Evolutionary conservation across 2,797 vertebrate genomes (phyloP).

Genomic region (Steatocranus sp.): DNA sequence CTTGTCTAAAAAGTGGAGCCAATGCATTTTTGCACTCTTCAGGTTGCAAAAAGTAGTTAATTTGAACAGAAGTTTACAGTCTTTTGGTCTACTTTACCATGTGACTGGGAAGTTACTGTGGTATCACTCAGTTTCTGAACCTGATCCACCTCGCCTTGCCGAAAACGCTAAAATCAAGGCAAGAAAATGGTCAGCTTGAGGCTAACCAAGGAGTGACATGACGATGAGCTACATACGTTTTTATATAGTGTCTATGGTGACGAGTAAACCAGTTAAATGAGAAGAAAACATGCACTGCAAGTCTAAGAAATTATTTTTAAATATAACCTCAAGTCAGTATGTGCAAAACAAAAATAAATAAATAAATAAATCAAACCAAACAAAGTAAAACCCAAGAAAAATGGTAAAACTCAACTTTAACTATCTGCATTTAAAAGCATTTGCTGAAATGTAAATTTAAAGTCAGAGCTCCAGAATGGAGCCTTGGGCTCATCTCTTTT

Average conservation of each 20-base stretch:
- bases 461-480: background rate
- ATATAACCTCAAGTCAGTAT: conserved; percentile 18
- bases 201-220: background rate
- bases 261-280: background rate
- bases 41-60: background rate
- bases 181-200: background rate
- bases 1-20: background rate
- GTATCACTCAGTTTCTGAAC: background rate
- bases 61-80: fast-evolving
- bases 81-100: background rate
- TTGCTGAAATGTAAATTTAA: background rate
- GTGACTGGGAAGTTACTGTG: background rate
- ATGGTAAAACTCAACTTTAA: conserved; percentile 44
- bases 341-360: conserved; percentile 1
- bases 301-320: background rate
- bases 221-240: fast-evolving
- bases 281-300: background rate
- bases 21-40: background rate
- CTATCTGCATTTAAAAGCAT: background rate
- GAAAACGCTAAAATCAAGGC: background rate
- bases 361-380: background rate
- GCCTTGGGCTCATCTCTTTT: background rate
- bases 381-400: conserved; percentile 3
- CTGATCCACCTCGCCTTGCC: background rate
- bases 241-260: background rate